phyloP scores from a whole-genome alignment of 2,888 invertebrate genomes.

The Diplolepis rosae region DNA sequence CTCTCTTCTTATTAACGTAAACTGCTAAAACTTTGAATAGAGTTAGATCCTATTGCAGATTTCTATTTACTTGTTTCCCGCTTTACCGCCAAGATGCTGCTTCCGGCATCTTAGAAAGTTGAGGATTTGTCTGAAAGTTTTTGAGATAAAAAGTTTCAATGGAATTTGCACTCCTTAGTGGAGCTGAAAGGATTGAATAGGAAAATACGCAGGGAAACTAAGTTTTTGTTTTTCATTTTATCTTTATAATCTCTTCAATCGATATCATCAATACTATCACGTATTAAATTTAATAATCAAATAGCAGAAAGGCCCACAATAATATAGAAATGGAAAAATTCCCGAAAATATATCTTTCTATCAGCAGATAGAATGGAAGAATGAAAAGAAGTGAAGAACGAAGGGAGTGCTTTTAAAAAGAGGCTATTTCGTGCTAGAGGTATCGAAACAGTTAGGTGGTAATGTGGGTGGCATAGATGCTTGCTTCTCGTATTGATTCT shows the following conservation, averaged over 20 bases:
- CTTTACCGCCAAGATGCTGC: neutral
- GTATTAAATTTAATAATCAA: too few relatives aligned
- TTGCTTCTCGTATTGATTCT: slow-evolving; percentile 34
- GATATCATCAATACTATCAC: too few relatives aligned
- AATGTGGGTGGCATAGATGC: slow-evolving; percentile 4
- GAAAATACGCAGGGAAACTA: neutral
- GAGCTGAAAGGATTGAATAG: neutral
- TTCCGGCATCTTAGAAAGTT: neutral
- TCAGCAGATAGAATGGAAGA: neutral
- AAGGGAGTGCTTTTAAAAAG: slow-evolving; percentile 5
- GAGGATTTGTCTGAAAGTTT: neutral
- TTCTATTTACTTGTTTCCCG: neutral
- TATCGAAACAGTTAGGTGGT: slow-evolving; percentile 14
- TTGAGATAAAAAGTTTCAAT: neutral
- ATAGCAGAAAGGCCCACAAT: neutral
- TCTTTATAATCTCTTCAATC: neutral
- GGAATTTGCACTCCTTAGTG: neutral
- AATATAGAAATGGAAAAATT: neutral
- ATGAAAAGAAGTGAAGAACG: neutral
- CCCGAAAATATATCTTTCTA: neutral
- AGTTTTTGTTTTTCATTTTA: neutral
- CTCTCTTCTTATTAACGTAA: neutral
- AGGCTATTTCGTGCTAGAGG: slow-evolving; percentile 22
- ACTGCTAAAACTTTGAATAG: neutral
- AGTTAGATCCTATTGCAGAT: neutral